Evolutionary conservation across 1,140 invertebrate genomes (phyloP).

Genomic region (Philaenus spumarius): DNA sequence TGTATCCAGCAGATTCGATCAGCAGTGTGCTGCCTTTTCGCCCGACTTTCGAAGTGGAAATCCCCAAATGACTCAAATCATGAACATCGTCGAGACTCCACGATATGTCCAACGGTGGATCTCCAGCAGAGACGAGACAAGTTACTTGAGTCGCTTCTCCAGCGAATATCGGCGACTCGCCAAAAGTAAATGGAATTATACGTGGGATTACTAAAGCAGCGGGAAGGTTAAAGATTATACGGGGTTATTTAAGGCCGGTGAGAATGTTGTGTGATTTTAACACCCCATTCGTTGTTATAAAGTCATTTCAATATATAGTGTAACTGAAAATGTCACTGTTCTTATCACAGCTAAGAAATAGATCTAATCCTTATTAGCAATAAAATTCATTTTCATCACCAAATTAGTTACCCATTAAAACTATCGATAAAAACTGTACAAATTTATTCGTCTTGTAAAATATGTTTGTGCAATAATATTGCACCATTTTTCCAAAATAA

Average conservation of each 20-base stretch:
- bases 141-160: conserved; percentile 42
- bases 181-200: conserved; percentile 60
- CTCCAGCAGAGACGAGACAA: conserved; percentile 38
- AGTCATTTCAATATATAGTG: too few relatives aligned
- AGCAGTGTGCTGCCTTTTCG: conserved; percentile 43
- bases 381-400: too few relatives aligned
- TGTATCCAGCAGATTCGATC: conserved; percentile 59
- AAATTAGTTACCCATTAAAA: too few relatives aligned
- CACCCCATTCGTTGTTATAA: too few relatives aligned
- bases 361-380: too few relatives aligned
- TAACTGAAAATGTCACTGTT: too few relatives aligned
- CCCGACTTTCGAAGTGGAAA: conserved; percentile 32
- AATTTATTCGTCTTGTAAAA: too few relatives aligned
- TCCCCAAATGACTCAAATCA: background rate
- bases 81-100: conserved; percentile 27
- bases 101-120: conserved; percentile 34
- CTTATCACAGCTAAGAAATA: too few relatives aligned
- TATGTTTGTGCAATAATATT: too few relatives aligned
- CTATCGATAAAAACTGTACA: too few relatives aligned
- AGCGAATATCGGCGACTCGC: conserved; percentile 43
- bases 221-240: too few relatives aligned
- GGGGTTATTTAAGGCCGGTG: conserved; percentile 35
- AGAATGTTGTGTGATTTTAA: conserved; percentile 35
- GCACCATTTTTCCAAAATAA: too few relatives aligned
- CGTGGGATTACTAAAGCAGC: conserved; percentile 50